A percentile compares a stretch with the other conserved stretches of the same genome.
Evolutionary conservation across 2,888 invertebrate species (phyloP).

Genomic region (Drosophila longiperda): DNA sequence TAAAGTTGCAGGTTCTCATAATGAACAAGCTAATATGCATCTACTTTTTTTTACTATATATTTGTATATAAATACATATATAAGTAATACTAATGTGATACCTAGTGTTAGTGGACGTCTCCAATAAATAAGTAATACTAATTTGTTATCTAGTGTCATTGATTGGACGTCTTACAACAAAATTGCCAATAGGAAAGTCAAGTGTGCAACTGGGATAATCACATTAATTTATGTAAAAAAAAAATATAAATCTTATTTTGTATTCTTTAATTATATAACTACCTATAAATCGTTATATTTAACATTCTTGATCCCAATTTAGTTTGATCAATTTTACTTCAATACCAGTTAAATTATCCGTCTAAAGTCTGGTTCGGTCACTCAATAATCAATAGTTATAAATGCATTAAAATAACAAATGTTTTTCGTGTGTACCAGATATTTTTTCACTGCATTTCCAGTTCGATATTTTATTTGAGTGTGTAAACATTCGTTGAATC

Average conservation of each 20-base stretch:
- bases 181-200: background rate
- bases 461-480: background rate
- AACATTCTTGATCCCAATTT: background rate
- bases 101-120: background rate
- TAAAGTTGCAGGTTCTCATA: background rate
- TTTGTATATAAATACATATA: background rate
- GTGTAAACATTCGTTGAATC: background rate
- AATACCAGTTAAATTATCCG: background rate
- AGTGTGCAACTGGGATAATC: constrained; percentile 8
- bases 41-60: background rate
- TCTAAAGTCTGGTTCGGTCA: background rate
- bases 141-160: background rate
- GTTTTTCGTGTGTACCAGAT: background rate
- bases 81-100: background rate
- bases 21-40: background rate
- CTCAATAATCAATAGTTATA: background rate
- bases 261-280: constrained; percentile 2
- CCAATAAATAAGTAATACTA: background rate
- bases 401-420: background rate
- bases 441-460: background rate
- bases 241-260: background rate
- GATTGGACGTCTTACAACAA: background rate
- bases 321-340: background rate
- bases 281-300: background rate
- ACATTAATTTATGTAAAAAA: background rate